Evolutionary conservation across 2,888 invertebrate species (phyloP).

Genomic region (Erpobdella octoculata): DNA sequence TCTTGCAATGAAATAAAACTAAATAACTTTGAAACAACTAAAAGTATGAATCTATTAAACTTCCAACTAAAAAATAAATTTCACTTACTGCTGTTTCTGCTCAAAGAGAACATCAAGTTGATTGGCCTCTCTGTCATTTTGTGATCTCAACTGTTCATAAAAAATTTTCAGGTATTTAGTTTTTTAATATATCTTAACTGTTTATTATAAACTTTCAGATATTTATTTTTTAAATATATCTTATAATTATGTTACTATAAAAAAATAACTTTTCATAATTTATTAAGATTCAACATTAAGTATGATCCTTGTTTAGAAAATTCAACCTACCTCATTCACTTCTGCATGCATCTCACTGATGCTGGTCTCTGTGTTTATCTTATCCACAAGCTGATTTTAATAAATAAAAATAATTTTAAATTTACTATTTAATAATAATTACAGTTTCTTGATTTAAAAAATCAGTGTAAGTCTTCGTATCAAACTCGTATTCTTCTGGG

Average conservation of each 20-base stretch:
- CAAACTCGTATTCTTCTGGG: too few species aligned
- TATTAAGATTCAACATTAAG: not conserved
- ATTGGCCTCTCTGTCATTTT: slow-evolving; percentile 60
- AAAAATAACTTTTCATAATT: not conserved
- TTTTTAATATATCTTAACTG: not conserved
- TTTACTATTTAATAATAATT: not conserved
- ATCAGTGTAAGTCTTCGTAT: too few species aligned
- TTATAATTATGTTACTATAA: not conserved
- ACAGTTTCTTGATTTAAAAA: not conserved
- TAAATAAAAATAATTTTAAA: not conserved
- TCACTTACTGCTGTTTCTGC: slow-evolving; percentile 62
- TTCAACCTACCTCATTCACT: slow-evolving; percentile 51
- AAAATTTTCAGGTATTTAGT: not conserved
- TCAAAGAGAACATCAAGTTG: slow-evolving; percentile 64
- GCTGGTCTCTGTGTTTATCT: slow-evolving; percentile 65
- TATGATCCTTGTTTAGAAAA: not conserved
- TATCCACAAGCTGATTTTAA: slow-evolving; percentile 62
- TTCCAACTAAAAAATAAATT: too few species aligned
- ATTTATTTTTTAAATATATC: not conserved
- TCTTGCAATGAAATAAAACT: too few species aligned
- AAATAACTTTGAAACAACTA: too few species aligned
- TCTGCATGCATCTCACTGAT: slow-evolving; percentile 63
- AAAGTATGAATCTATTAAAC: too few species aligned
- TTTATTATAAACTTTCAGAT: not conserved
- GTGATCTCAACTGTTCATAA: slow-evolving; percentile 49